Base-by-base conservation (phyloP, 2,888 invertebrate genomes). In the Unio pictorum region DNA sequence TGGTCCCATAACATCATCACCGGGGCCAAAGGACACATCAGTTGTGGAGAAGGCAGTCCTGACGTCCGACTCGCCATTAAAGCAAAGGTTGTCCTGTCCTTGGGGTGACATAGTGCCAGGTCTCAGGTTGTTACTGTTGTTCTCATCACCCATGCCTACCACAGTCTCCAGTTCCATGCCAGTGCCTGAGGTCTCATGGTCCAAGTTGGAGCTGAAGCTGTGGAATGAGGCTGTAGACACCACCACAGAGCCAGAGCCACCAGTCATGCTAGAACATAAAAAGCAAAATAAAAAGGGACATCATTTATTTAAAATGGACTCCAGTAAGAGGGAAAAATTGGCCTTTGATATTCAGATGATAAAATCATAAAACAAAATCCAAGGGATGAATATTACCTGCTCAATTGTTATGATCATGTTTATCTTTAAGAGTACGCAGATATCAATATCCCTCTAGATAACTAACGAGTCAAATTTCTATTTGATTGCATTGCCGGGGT, bases 51-150 rank as follows among this genome's bases (percentile, higher is more conserved):
- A 68, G 23, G 68, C 56, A n/a, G 75, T 73, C 55, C 74, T 67
- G 58, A 74, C 68, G 30, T 72, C 72, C 4, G 73, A 34, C 0
- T 69, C 72, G n/a, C 74, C 66, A 56, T 68, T 68, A 60, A 74
- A 77, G 54, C 69, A 72, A 63, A 77, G 60, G 58, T 66, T 71
- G 55, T 80, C 79, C 55, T 79, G 78, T 17, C 80, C 72, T 11
- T 78, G 62, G 18, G 81, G 84, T n/a, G 82, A 79, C 66, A 81
- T 67, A n/a, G 68, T 69, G 18, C 73, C 71, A 15, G 73, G 69
- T 20, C 71, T 72, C 23, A 64, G 73, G 1, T 73, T 68, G 26
- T 79, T 77, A 60, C 78, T 75, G 54, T 72, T 78, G 60, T 74
- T 71, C 34, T 81, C 76, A 55, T 82, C 81, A 64, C 80, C 74